Evolutionary conservation across 2,888 invertebrate genomes (phyloP).

Genomic region (Spodoptera littoralis): DNA sequence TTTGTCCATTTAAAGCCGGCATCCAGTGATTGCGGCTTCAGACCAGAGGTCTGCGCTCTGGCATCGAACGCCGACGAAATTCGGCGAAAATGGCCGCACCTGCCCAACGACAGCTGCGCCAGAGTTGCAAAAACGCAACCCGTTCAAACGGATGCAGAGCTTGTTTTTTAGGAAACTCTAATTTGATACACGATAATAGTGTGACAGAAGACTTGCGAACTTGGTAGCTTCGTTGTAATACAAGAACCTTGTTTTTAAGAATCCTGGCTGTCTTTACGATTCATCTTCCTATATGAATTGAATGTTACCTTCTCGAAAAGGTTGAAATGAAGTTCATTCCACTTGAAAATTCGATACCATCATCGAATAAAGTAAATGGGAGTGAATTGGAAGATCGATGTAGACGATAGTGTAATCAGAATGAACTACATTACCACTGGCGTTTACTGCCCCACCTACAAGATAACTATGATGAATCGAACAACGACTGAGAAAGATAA

Average conservation of each 20-base stretch:
- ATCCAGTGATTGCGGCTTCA: constrained; percentile 40
- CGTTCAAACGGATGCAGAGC: constrained; percentile 52
- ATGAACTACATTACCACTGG: constrained; percentile 29
- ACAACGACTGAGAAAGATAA: constrained; percentile 38
- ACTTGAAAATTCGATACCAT: constrained; percentile 12
- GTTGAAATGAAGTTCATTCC: constrained; percentile 18
- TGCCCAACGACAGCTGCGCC: constrained; percentile 65
- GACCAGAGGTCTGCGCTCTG: constrained; percentile 34
- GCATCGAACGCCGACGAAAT: constrained; percentile 52
- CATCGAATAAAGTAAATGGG: constrained; percentile 33
- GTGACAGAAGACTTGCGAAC: constrained; percentile 35
- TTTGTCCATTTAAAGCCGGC: constrained; percentile 39
- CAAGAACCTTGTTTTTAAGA: constrained; percentile 18
- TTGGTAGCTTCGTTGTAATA: constrained; percentile 20
- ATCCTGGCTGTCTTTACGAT: neutral
- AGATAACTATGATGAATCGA: constrained; percentile 44
- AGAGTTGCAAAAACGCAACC: constrained; percentile 52
- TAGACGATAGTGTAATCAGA: constrained; percentile 42
- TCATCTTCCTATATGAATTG: too few relatives aligned
- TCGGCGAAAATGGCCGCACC: constrained; percentile 73
- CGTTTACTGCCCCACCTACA: constrained; percentile 26
- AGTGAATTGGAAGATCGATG: constrained; percentile 44
- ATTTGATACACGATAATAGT: constrained; percentile 36
- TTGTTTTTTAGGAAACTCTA: constrained; percentile 48
- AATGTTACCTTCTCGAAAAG: neutral